Base-by-base conservation (phyloP, 2,797 vertebrate genomes). In the Crypturellus tataupa region DNA sequence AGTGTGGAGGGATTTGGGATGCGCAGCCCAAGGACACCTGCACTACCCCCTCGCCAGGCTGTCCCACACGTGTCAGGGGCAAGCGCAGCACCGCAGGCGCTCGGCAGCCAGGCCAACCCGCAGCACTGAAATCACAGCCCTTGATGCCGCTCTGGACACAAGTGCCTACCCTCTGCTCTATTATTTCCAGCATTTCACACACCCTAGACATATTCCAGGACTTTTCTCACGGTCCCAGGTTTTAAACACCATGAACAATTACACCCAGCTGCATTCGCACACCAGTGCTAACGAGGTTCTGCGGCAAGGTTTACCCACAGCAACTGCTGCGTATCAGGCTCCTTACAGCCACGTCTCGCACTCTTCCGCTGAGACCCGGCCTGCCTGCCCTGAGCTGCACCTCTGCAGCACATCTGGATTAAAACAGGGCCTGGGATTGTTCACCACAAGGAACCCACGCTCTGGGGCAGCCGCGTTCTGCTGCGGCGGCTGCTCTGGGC, bases 221-320 rank as follows among this genome's bases (percentile, higher is more conserved):
- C 64, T 73, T 81, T 56, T 72, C 64, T 80, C 63, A 23, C 2
- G 27, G 55, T 59, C 75, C 46, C 76, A 78, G 31, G 25, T 91
- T 84, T 87, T 82, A 92, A 94, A 63, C 55, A 92, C 85, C 73
- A 77, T 0, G 47, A 92, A 72, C 82, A 91, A 94, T 92, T 77
- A 56, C 68, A 64, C 75, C 51, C 40, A 47, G 7, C 49, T n/a
- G 81, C 51, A 7, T 53, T 67, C 29, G 17, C n/a, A 31, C 87
- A 85, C 68, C 81, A n/a, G 21, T 3, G 8, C 12, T 89, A 79
- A 85, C 17, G 77, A 85, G 82, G 51, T 89, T 83, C 47, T 15
- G 35, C 46, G 69, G 10, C 63, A 59, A 76, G 20, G 72, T 33
- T 3, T 18, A 33, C 59, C 44, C 78, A 5, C 2, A 72, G 89